Base-by-base conservation (phyloP, 2,888 invertebrate species). In the Aromia moschata region DNA sequence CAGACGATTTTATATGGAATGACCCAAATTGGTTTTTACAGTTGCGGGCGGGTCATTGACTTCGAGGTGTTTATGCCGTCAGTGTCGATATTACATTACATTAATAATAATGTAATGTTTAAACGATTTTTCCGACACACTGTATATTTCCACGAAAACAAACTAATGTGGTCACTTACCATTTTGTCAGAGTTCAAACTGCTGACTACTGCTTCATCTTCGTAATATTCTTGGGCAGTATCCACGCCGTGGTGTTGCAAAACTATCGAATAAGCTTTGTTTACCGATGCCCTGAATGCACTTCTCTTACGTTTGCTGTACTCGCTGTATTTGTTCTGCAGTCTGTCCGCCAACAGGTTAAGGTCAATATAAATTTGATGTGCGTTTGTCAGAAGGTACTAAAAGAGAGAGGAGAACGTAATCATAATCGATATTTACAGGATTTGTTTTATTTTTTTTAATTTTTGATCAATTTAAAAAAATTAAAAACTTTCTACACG, bases 361-460 rank as follows among this genome's bases (percentile, higher is more conserved):
- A 93, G 89, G 84, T 94, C 92, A 66, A 94, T 87, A 77, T 89
- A 91, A 4, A 89, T 89, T 80, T 91, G 89, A 72, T 91, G 89
- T 62, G 89, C 89, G 82, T 93, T 91, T 71, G 89, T 89, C 65
- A 90, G 90, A 72, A 94, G 84, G 78, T 93, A 93, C 86, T 91
- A 70, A 37, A 82, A 81, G 16, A n/a, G n/a, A n/a, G n/a, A n/a
- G n/a, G n/a, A n/a, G n/a, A n/a, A n/a, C n/a, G n/a, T n/a, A n/a
- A n/a, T n/a, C n/a, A n/a, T n/a, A n/a, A n/a, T n/a, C n/a, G n/a
- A n/a, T n/a, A n/a, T n/a, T n/a, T n/a, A n/a, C n/a, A n/a, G n/a
- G n/a, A n/a, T n/a, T n/a, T n/a, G n/a, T n/a, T n/a, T n/a, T n/a
- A n/a, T n/a, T n/a, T n/a, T n/a, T n/a, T n/a, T n/a, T n/a, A n/a